Evolutionary conservation across 64 coral and sea anemone species (phyloP).

Genomic region (Montipora sp.): DNA sequence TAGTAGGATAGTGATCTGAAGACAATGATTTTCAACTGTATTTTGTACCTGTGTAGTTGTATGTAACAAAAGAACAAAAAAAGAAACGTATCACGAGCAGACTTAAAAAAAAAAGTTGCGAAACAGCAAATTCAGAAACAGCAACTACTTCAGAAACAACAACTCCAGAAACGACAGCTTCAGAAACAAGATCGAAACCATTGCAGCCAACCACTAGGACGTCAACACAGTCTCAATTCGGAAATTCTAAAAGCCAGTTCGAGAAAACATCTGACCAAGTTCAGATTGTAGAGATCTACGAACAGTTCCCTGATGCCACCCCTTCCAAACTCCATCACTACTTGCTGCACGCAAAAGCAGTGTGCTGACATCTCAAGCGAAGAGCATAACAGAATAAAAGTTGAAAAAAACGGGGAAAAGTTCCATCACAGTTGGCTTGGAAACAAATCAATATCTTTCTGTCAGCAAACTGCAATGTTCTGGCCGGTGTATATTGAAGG

Average conservation of each 20-base stretch:
- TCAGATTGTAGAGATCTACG: slow-evolving; percentile 6
- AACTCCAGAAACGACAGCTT: slow-evolving; percentile 33
- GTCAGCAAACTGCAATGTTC: slow-evolving; percentile 53
- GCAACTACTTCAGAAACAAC: slow-evolving; percentile 7
- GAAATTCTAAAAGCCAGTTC: slow-evolving; percentile 31
- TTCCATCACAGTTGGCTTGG: slow-evolving; percentile 62
- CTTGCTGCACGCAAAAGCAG: slow-evolving; percentile 36
- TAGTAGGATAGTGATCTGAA: too few species aligned
- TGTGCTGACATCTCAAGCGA: slow-evolving; percentile 54
- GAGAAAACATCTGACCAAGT: slow-evolving; percentile 31
- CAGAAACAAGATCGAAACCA: slow-evolving; percentile 51
- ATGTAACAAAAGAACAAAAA: too few species aligned
- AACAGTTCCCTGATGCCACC: slow-evolving; percentile 52
- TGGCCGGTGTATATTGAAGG: slow-evolving; percentile 53
- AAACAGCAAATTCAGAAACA: slow-evolving; percentile 20
- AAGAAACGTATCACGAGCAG: too few species aligned
- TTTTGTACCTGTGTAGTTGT: too few species aligned
- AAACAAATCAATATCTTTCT: slow-evolving; percentile 44
- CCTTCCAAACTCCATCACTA: slow-evolving; percentile 63
- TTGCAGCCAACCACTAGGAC: slow-evolving; percentile 12
- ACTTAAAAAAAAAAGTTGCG: not conserved
- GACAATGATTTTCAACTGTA: too few species aligned
- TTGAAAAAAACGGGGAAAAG: slow-evolving; percentile 61
- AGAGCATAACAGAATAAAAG: slow-evolving; percentile 66
- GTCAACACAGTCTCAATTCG: slow-evolving; percentile 40